Conservation (phyloP, 2,797 vertebrate species). For the Chaenodraco wilsoni region DNA sequence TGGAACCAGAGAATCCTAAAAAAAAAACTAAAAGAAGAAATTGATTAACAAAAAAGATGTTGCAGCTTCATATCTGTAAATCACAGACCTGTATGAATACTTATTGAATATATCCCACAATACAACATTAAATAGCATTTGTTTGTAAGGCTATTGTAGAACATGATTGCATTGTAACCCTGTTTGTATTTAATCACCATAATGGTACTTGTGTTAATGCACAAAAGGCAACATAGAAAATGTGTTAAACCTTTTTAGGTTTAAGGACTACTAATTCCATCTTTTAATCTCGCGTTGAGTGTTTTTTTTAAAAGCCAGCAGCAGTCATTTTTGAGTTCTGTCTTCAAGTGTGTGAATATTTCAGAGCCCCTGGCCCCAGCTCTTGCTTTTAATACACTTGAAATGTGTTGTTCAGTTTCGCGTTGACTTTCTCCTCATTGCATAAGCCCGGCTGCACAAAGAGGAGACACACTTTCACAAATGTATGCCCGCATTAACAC, state of each 20-base stretch:
- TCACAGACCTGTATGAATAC: too few species aligned
- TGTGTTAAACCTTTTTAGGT: background rate
- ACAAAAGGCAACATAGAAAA: background rate
- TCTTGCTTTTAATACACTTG: conserved; percentile 48
- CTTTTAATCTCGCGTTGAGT: background rate
- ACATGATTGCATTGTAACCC: background rate
- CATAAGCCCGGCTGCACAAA: conserved; percentile 54
- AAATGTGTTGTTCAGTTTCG: conserved; percentile 53
- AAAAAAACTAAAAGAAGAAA: too few species aligned
- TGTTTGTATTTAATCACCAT: background rate
- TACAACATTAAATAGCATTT: background rate
- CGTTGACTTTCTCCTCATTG: conserved; percentile 57
- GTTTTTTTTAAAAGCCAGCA: conserved; percentile 7
- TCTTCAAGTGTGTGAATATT: conserved; percentile 61
- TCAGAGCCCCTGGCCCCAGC: conserved; percentile 27
- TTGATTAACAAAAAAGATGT: too few species aligned
- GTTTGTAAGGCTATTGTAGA: background rate
- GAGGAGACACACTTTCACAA: conserved; percentile 40
- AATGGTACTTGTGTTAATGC: background rate
- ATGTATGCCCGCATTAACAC: conserved; percentile 6
- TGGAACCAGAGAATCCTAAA: too few species aligned
- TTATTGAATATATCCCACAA: background rate
- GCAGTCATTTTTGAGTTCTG: conserved; percentile 33
- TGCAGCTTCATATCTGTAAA: too few species aligned
- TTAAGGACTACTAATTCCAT: background rate